Base-by-base conservation (phyloP, 2,113 vertebrate species). In the Pandion haliaetus region DNA sequence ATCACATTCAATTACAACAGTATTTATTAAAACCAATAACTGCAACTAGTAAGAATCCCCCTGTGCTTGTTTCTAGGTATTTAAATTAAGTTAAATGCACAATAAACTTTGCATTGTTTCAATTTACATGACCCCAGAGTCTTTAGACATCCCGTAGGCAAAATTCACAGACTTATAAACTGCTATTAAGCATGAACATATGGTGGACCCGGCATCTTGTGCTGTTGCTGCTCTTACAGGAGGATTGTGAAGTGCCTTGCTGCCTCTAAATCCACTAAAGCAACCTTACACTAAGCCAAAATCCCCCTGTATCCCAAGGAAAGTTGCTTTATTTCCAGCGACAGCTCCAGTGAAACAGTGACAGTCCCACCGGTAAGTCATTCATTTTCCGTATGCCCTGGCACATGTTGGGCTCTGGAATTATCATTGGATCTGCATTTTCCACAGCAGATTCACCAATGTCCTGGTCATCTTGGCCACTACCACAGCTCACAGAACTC, bases 1-100 rank as follows among this genome's bases (percentile, higher is more conserved):
- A 96, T 86, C 85, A 80, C 90, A 91, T 96, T 86, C 94, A 96
- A 97, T 97, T 97, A 96, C 82, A 92, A 90, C 12, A 72, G 58
- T 79, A 97, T 97, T 97, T 95, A 97, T 98, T 98, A 97, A 96
- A 97, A 96, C 95, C 88, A 97, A 94, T 97, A 98, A 97, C 73
- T 90, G 65, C 82, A 97, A 97, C 81, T 88, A 63, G 82, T 95
- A 96, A 96, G 79, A 96, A 97, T 96, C 96, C 96, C 96, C 83
- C 31, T 69, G 95, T 83, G 96, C 94, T 97, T 95, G 85, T 96
- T 97, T 92, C 71, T 82, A 96, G 86, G 96, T 97, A 95, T 95
- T 97, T 97, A 97, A 98, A 97, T 97, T 95, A 97, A 95, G 94
- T 88, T 96, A 95, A 95, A 96, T 76, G 94, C 85, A 90, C 94